Conservation (phyloP, 2,797 vertebrate genomes). For the Momotus momota region DNA sequence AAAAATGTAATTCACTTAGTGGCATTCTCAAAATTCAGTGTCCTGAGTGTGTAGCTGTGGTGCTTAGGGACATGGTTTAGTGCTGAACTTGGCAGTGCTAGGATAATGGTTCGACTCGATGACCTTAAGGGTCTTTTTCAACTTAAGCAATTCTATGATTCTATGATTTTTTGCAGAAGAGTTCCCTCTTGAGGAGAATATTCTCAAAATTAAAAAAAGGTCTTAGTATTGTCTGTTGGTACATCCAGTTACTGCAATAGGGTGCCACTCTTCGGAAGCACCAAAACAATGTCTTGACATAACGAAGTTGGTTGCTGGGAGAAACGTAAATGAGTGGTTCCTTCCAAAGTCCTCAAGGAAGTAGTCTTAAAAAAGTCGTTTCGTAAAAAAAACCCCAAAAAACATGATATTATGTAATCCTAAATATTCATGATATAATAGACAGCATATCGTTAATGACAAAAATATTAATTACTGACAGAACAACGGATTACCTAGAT, state of each 20-base stretch:
- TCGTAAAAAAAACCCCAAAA: neutral
- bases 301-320: neutral
- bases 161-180: constrained; percentile 9
- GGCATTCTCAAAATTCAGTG: neutral
- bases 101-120: no score
- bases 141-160: no score
- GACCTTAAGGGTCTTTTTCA: no score
- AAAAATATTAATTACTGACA: neutral
- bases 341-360: neutral
- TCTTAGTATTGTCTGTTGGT: neutral
- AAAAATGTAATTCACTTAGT: neutral
- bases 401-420: neutral
- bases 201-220: neutral
- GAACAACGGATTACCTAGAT: neutral
- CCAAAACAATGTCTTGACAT: neutral
- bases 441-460: neutral
- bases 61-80: neutral
- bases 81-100: no score
- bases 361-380: neutral
- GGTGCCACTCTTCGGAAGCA: neutral
- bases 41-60: neutral
- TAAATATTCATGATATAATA: neutral
- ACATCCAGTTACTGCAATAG: neutral
- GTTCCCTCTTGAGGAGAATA: constrained; percentile 30
- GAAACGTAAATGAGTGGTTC: neutral